Evolutionary conservation across 2,113 vertebrate genomes (phyloP).

Genomic region (Thymallus thymallus): DNA sequence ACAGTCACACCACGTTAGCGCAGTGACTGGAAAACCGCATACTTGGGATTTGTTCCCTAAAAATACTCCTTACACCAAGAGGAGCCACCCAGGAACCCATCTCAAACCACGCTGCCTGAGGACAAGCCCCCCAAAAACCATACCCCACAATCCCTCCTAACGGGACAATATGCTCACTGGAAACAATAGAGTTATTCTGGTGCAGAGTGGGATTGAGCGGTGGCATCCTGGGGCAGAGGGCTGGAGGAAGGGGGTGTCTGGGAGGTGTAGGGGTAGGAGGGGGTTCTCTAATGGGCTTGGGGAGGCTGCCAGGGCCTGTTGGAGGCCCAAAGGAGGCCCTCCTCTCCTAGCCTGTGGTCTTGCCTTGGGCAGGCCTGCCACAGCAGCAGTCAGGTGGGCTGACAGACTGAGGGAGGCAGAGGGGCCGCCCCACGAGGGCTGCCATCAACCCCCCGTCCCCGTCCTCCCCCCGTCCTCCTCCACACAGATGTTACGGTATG

Average conservation of each 20-base stretch:
- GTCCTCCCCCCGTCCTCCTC: slow-evolving; percentile 18
- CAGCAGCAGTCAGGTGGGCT: slow-evolving; percentile 74
- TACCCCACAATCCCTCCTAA: slow-evolving; percentile 26
- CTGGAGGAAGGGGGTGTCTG: slow-evolving; percentile 60
- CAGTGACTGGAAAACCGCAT: slow-evolving; percentile 54
- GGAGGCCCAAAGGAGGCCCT: slow-evolving; percentile 60
- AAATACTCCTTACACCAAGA: slow-evolving; percentile 56
- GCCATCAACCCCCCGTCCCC: slow-evolving; percentile 3
- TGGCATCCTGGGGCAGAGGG: slow-evolving; percentile 67
- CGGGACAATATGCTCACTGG: slow-evolving; percentile 29
- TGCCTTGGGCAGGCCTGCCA: slow-evolving; percentile 79
- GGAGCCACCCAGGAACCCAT: slow-evolving; percentile 38
- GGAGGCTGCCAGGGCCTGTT: slow-evolving; percentile 61
- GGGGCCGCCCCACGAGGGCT: slow-evolving; percentile 53
- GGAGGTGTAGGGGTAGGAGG: slow-evolving; percentile 50
- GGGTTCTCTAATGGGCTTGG: slow-evolving; percentile 72
- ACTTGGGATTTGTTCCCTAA: slow-evolving; percentile 54
- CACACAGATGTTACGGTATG: slow-evolving; percentile 58
- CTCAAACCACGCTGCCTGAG: slow-evolving; percentile 64
- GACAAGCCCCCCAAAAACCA: slow-evolving; percentile 40
- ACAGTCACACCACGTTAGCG: slow-evolving; percentile 63
- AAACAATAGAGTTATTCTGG: slow-evolving; percentile 62
- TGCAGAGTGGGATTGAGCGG: slow-evolving; percentile 52
- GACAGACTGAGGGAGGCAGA: slow-evolving; percentile 67
- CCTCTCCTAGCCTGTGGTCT: slow-evolving; percentile 77